These are phyloP conservation scores for Paramormyrops hopkinsi DNA, from an alignment of 2,797 vertebrate species.

Conservation along the genomic window DNA sequence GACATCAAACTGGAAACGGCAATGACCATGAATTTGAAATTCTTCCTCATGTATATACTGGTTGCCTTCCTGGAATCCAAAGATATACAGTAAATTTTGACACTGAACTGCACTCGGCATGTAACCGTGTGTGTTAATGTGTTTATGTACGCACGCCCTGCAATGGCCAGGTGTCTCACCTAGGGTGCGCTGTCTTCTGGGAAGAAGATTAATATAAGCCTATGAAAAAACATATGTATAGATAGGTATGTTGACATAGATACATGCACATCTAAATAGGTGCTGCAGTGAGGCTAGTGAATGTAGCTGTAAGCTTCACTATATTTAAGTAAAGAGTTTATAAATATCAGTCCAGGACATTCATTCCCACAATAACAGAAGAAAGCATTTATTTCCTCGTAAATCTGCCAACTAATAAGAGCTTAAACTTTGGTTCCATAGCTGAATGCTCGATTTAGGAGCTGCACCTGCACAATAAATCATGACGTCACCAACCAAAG, in stretches of 20 bases:
- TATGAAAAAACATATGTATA: background rate
- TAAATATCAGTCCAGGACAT: background rate
- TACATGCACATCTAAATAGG: background rate
- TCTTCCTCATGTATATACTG: background rate
- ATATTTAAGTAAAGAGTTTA: background rate
- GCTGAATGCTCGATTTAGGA: constrained; percentile 55
- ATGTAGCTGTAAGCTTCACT: background rate
- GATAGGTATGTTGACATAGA: background rate
- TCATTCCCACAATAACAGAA: constrained; percentile 20
- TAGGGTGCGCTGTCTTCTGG: background rate
- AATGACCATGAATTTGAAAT: constrained; percentile 20
- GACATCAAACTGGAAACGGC: background rate
- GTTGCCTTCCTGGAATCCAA: background rate
- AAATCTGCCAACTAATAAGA: constrained; percentile 38
- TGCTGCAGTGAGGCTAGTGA: background rate
- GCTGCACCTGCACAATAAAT: constrained; percentile 47
- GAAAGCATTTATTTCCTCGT: constrained; percentile 29
- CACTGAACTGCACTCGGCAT: background rate
- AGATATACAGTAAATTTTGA: background rate
- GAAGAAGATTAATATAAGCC: background rate
- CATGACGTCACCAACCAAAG: constrained; percentile 32
- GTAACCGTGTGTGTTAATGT: background rate
- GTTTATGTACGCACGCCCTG: background rate
- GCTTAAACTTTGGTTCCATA: constrained; percentile 38
- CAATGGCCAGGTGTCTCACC: background rate